Base-by-base conservation (phyloP, 2,888 invertebrate species). In the Cancer borealis region DNA sequence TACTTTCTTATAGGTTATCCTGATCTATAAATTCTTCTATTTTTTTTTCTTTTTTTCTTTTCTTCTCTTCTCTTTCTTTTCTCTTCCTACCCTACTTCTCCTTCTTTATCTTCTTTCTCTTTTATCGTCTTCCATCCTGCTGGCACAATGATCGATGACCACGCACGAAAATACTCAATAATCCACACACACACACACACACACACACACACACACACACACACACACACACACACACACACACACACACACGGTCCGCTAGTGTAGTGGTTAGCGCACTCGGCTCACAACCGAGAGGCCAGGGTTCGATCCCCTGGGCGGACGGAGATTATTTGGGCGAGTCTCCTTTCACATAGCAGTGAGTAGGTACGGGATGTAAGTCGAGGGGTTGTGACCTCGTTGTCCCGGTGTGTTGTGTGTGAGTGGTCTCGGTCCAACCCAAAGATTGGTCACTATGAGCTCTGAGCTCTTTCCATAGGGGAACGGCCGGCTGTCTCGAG, bases 151-250 rank as follows among this genome's bases (percentile, higher is more conserved):
- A 79, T 30, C 26, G 79, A 79, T 79, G 21, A 30, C 3, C 66
- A 66, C 79, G 26, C 30, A 79, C 79, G 30, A 88, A 46, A 46
- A 88, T 46, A 88, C n/a, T 30, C 45, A 49, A 88, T 30, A 46
- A 46, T 46, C n/a, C 45, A 88, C 8, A n/a, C 21, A 47, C 30
- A 88, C n/a, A 88, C n/a, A 49, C 30, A 88, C 46, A 88, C 46
- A 88, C 39, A 88, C 46, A 88, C 46, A 88, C 45, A 88, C 45
- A 88, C 45, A 88, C 45, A 88, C 45, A 88, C 45, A 88, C 45
- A 88, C 45, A 88, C 45, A 87, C 45, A 88, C 45, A 88, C 26
- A 88, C 45, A 45, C 45, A 88, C 14, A 45, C n/a, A 26, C 91
- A 66, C 66, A 45, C 45, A 88, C 14, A 45, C n/a, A 26, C 91